Evolutionary conservation across 1,140 invertebrate species (phyloP).

Genomic region (Cryptotermes secundus): DNA sequence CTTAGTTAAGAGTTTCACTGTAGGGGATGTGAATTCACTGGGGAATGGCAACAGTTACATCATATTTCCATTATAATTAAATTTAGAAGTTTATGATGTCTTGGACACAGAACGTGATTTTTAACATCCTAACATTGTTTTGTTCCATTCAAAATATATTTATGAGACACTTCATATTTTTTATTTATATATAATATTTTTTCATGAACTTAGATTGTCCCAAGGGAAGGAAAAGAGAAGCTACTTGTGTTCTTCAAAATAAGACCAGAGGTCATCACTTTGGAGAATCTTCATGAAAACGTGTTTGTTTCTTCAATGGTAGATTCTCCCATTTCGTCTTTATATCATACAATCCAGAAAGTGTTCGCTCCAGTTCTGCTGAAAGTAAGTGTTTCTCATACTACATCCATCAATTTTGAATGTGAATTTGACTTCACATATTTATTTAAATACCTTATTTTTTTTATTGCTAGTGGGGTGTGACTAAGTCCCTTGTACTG

Average conservation of each 20-base stretch:
- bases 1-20: no score
- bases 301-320: constrained; percentile 57
- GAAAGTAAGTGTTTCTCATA: constrained; percentile 41
- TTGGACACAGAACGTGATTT: background rate
- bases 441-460: background rate
- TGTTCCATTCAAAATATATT: no score
- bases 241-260: constrained; percentile 59
- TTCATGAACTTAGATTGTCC: background rate
- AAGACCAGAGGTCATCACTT: constrained; percentile 54
- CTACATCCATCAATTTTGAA: background rate
- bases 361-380: constrained; percentile 52
- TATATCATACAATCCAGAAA: constrained; percentile 58
- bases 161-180: background rate
- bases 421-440: constrained; percentile 22
- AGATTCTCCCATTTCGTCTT: constrained; percentile 55
- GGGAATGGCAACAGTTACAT: no score
- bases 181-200: background rate
- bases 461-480: background rate
- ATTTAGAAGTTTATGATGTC: no score
- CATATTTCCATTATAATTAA: no score
- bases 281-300: constrained; percentile 53
- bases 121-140: no score
- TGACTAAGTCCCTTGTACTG: no score
- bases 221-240: constrained; percentile 34
- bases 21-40: no score